These are phyloP conservation scores for Mugil cephalus DNA, from an alignment of 2,113 vertebrate genomes.

Conservation along the genomic window DNA sequence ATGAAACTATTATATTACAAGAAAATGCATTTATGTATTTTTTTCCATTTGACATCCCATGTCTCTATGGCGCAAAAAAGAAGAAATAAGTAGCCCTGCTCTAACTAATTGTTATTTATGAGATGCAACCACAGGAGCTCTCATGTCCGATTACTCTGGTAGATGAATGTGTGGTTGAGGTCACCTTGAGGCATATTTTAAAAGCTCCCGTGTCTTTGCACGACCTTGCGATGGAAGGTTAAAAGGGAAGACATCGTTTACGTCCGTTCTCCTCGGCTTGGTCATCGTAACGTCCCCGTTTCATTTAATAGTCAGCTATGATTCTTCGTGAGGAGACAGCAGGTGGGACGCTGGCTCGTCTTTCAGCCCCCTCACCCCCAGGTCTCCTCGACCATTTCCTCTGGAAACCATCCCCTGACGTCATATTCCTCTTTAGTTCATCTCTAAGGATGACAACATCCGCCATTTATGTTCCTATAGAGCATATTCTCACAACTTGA, in stretches of 20 bases:
- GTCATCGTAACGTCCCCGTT: neutral
- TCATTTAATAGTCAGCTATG: neutral
- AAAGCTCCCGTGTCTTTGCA: neutral
- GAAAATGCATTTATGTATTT: too few relatives aligned
- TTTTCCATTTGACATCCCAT: too few relatives aligned
- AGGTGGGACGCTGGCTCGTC: neutral
- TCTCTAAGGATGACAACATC: conserved; percentile 3
- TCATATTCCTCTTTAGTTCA: neutral
- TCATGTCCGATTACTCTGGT: neutral
- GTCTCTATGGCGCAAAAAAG: too few relatives aligned
- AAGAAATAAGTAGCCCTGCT: neutral
- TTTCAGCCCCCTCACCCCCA: conserved; percentile 1
- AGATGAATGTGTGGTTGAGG: neutral
- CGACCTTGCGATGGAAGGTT: neutral
- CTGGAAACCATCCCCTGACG: neutral
- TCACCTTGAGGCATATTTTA: neutral
- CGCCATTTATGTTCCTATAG: neutral
- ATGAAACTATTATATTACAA: too few relatives aligned
- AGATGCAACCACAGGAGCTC: neutral
- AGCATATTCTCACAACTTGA: neutral
- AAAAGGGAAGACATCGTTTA: neutral
- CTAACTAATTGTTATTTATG: neutral
- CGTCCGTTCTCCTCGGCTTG: neutral
- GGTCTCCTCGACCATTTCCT: neutral
- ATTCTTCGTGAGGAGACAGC: neutral